A percentile compares a stretch with the other conserved stretches of the same genome.
Conservation (phyloP, 1,140 invertebrate genomes). For the Trachymyrmex cornetzi region DNA sequence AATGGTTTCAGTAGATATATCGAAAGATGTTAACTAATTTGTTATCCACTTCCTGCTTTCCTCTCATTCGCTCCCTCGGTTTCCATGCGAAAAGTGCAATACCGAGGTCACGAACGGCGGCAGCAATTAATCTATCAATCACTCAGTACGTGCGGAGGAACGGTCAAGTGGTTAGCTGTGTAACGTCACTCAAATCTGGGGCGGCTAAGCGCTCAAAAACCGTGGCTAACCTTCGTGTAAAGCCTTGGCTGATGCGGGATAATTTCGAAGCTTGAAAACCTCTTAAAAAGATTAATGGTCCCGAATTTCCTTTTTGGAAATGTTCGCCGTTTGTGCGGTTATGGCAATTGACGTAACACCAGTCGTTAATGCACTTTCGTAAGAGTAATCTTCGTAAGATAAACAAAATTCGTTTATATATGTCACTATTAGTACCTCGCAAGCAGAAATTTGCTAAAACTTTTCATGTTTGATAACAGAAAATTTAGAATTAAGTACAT, state of each 20-base stretch:
- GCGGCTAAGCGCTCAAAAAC: conserved; percentile 82
- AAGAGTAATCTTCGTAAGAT: conserved; percentile 39
- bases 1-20: conserved; percentile 20
- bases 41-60: conserved; percentile 7
- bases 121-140: conserved; percentile 86
- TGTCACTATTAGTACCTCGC: not conserved
- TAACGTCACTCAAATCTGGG: conserved; percentile 85
- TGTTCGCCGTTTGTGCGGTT: conserved; percentile 41
- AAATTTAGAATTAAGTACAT: not conserved
- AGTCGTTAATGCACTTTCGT: conserved; percentile 40
- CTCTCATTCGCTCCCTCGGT: conserved; percentile 20
- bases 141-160: conserved; percentile 78
- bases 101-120: conserved; percentile 65
- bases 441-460: not conserved
- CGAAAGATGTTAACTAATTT: conserved; percentile 49
- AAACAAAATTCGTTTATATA: not conserved
- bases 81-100: conserved; percentile 57
- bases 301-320: conserved; percentile 66
- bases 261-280: conserved; percentile 77
- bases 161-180: conserved; percentile 87
- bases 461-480: not conserved
- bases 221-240: conserved; percentile 84
- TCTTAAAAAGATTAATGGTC: conserved; percentile 83
- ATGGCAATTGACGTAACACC: conserved; percentile 48
- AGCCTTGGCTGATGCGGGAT: conserved; percentile 75